Evolutionary conservation across 2,888 invertebrate species (phyloP).

Genomic region (Temnothorax ravouxi): DNA sequence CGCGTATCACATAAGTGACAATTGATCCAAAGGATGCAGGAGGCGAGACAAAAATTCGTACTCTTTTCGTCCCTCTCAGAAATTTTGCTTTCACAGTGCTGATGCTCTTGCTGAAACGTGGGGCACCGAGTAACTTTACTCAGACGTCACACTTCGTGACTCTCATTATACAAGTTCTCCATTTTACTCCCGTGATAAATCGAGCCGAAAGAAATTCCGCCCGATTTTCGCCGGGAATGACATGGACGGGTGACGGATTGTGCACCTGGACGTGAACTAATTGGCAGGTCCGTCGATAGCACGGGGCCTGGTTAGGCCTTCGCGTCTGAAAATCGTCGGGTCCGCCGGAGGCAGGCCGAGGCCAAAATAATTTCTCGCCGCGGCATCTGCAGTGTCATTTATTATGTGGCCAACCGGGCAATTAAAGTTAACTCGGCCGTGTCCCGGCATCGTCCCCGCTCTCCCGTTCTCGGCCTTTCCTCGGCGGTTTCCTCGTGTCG

Average conservation of each 20-base stretch:
- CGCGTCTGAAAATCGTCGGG: constrained; percentile 42
- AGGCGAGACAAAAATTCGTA: constrained; percentile 7
- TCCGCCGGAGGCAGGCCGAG: constrained; percentile 45
- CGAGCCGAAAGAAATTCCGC: constrained; percentile 15
- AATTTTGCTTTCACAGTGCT: not conserved
- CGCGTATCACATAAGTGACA: not conserved
- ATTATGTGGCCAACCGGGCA: constrained; percentile 80
- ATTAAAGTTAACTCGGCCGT: constrained; percentile 82
- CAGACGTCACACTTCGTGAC: constrained; percentile 8
- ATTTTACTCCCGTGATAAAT: constrained; percentile 65
- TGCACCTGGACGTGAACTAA: constrained; percentile 61
- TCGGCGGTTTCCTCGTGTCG: constrained; percentile 1
- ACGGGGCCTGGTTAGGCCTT: not conserved
- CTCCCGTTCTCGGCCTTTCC: constrained; percentile 57
- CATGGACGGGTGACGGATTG: constrained; percentile 60
- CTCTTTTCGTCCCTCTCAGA: not conserved
- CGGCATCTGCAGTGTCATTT: constrained; percentile 79
- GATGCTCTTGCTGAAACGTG: not conserved
- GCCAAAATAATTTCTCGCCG: constrained; percentile 73
- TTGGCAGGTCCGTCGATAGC: constrained; percentile 56
- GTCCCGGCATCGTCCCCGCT: constrained; percentile 57
- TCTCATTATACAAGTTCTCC: constrained; percentile 33
- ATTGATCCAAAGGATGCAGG: not conserved
- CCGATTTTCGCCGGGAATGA: constrained; percentile 51
- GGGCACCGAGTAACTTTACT: not conserved